These are phyloP conservation scores for Pogonocichla stellata DNA, from an alignment of 2,113 vertebrate species.

Conservation along the genomic window DNA sequence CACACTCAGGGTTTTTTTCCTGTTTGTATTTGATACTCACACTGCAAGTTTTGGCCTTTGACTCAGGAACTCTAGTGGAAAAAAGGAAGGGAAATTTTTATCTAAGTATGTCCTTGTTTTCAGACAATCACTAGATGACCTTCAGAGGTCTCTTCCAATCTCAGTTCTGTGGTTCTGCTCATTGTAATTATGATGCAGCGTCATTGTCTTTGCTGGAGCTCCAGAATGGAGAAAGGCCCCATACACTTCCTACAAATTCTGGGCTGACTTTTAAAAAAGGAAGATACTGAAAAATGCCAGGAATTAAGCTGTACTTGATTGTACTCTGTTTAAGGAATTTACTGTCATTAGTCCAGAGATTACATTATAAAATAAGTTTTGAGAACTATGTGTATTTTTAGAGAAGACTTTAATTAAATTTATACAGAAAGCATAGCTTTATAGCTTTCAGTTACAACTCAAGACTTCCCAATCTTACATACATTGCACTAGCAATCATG, in stretches of 20 bases:
- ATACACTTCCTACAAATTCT: neutral
- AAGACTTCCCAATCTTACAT: neutral
- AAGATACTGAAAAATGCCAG: neutral
- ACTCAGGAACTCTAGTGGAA: neutral
- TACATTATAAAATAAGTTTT: neutral
- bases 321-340: neutral
- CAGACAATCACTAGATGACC: neutral
- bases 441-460: neutral
- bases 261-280: neutral
- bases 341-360: neutral
- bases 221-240: neutral
- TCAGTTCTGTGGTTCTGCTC: neutral
- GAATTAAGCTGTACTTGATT: neutral
- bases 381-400: neutral
- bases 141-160: neutral
- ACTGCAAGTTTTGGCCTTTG: neutral
- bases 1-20: accelerated
- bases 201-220: neutral
- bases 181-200: neutral
- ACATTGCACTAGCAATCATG: neutral
- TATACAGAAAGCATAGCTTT: neutral
- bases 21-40: neutral
- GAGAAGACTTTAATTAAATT: neutral
- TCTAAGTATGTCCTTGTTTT: neutral
- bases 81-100: neutral